A percentile compares a stretch with the other conserved stretches of the same genome.
Evolutionary conservation across 1,140 invertebrate genomes (phyloP).

Genomic region (Epicauta chinensis): DNA sequence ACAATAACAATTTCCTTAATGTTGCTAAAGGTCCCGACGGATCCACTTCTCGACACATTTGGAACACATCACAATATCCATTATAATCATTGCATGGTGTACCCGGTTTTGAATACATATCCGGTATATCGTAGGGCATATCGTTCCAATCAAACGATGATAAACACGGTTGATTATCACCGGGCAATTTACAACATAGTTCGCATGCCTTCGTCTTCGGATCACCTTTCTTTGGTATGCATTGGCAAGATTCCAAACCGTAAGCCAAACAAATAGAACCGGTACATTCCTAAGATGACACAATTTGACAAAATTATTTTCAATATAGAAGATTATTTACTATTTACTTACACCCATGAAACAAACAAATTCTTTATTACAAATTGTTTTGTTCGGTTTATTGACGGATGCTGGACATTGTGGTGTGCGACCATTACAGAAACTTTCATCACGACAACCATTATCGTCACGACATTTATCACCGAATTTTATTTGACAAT

Average conservation of each 20-base stretch:
- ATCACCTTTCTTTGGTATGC: constrained; percentile 65
- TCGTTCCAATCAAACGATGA: constrained; percentile 90
- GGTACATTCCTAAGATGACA: constrained; percentile 67
- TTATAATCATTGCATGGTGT: constrained; percentile 98
- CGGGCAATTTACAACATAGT: constrained; percentile 81
- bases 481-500: constrained; percentile 77
- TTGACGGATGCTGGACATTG: constrained; percentile 86
- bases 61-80: constrained; percentile 98
- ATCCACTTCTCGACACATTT: constrained; percentile 92
- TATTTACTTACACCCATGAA: constrained; percentile 77
- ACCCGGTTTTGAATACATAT: constrained; percentile 89
- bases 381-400: constrained; percentile 90
- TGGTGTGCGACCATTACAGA: constrained; percentile 78
- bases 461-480: constrained; percentile 91
- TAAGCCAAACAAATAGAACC: constrained; percentile 90
- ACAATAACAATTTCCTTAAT: constrained; percentile 75
- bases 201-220: constrained; percentile 81
- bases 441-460: constrained; percentile 84
- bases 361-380: constrained; percentile 90
- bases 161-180: constrained; percentile 71
- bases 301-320: constrained; percentile 1
- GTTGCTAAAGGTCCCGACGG: constrained; percentile 92
- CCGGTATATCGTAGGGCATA: constrained; percentile 81
- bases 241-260: constrained; percentile 93
- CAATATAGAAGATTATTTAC: constrained; percentile 22